Percentiles rank a stretch among this genome's conserved stretches.
phyloP scores from a whole-genome alignment of 37 sponge, comb jelly and placozoan species.

The Oopsacas minuta region DNA sequence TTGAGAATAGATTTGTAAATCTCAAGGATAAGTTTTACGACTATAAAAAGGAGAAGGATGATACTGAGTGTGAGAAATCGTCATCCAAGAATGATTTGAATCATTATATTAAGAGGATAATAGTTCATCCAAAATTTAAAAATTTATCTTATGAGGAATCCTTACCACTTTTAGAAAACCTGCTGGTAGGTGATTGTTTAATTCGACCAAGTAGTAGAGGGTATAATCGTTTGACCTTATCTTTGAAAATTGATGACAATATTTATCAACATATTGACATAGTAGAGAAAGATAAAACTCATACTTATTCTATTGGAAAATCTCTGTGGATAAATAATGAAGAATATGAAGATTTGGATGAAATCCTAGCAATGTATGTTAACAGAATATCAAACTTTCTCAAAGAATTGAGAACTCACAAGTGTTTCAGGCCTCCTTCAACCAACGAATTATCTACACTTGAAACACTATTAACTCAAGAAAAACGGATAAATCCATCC shows the following conservation, averaged over 20 bases:
- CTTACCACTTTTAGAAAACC: slow-evolving; percentile 34
- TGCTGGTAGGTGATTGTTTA: slow-evolving; percentile 79
- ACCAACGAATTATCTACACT: slow-evolving; percentile 42
- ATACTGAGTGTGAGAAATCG: slow-evolving; percentile 41
- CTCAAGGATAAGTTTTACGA: slow-evolving; percentile 83
- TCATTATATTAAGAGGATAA: slow-evolving; percentile 53
- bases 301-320: slow-evolving; percentile 69
- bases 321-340: slow-evolving; percentile 72
- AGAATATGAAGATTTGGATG: slow-evolving; percentile 95
- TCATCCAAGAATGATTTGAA: not conserved
- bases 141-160: slow-evolving; percentile 63
- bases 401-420: slow-evolving; percentile 57
- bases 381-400: slow-evolving; percentile 72
- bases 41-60: slow-evolving; percentile 38
- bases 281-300: slow-evolving; percentile 74
- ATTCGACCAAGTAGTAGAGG: slow-evolving; percentile 92
- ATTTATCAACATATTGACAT: slow-evolving; percentile 85
- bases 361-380: slow-evolving; percentile 84
- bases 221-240: slow-evolving; percentile 63
- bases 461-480: slow-evolving; percentile 45
- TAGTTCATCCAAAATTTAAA: slow-evolving; percentile 83
- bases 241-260: slow-evolving; percentile 74
- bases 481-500: slow-evolving; percentile 60
- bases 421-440: slow-evolving; percentile 44
- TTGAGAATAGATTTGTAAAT: slow-evolving; percentile 45